Base-by-base conservation (phyloP, 2,888 invertebrate genomes). In the Tenthredo distinguenda region DNA sequence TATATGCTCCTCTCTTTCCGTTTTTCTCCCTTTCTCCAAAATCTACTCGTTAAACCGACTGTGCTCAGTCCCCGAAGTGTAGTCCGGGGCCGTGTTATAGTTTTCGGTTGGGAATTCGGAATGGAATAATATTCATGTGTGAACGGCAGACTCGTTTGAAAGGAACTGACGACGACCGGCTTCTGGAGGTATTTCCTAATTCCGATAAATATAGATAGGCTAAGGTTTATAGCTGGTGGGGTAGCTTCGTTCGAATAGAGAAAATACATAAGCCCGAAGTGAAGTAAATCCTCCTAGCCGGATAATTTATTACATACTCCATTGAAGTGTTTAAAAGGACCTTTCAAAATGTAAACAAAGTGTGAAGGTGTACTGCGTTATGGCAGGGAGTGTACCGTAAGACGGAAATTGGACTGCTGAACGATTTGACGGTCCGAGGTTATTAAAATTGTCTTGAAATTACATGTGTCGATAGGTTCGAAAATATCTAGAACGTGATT, bases 281-380 rank as follows among this genome's bases (percentile, higher is more conserved):
- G 55, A 18, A 26, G 31, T 34, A 34, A 7, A 31, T 77, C 77
- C 50, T 12, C 9, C 15, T 55, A 55, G 4, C 12, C 31, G 50
- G 1, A 21, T 77, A 77, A 77, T 77, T 77, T 50, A 50, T 55
- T 10, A 34, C 47, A 40, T 31, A 43, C 72, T 40, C 47, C 68
- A 47, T 81, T 47, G 62, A 40, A 31, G 74, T 40, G 85, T 85
- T 85, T 85, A 79, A 85, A 84, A 79, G 85, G 85, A 74, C 77
- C 79, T 74, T 85, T 85, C 65, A 74, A 65, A 85, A 85, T 34
- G 85, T 85, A 85, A 85, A 85, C 85, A 85, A 85, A 85, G 40
- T 79, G 62, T 9, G 34, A 9, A 62, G 34, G 15, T 21, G 65
- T 4, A 81, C 43, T 65, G 68, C 65, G 34, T 85, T 68, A 77